Conservation (phyloP, 2,888 invertebrate genomes). For the Gandaritis pyraliata region DNA sequence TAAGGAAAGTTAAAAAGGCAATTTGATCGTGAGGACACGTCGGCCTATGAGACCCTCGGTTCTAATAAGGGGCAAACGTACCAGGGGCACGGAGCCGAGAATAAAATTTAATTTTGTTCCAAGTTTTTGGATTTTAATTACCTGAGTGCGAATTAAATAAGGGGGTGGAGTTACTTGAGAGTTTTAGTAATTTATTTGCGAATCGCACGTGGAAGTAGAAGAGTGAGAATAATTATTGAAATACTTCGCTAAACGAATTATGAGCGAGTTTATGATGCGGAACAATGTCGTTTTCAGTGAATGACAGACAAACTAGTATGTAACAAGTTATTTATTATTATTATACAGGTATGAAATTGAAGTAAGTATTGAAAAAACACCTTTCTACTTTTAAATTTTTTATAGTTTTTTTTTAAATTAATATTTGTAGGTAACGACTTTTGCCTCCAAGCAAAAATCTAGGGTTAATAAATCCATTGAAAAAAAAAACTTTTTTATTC, state of each 20-base stretch:
- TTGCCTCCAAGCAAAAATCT: too few species aligned
- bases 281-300: background rate
- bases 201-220: slow-evolving; percentile 39
- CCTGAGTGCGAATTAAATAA: slow-evolving; percentile 80
- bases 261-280: background rate
- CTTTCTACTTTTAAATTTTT: too few species aligned
- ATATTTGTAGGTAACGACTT: too few species aligned
- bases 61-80: slow-evolving; percentile 37
- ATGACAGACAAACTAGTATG: too few species aligned
- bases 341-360: too few species aligned
- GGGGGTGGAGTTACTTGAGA: slow-evolving; percentile 52
- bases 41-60: slow-evolving; percentile 46
- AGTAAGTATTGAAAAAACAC: too few species aligned
- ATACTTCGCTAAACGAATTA: slow-evolving; percentile 34
- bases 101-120: slow-evolving; percentile 80
- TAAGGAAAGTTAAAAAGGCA: slow-evolving; percentile 84
- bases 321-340: too few species aligned
- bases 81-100: slow-evolving; percentile 37
- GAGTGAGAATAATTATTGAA: slow-evolving; percentile 36
- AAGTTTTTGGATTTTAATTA: slow-evolving; percentile 84
- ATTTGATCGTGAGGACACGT: slow-evolving; percentile 79
- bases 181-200: slow-evolving; percentile 52
- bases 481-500: too few species aligned
- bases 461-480: too few species aligned
- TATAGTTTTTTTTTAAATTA: too few species aligned